A percentile compares a stretch with the other conserved stretches of the same genome.
Conservation (phyloP, 2,113 vertebrate species). For the Mixornis gularis region DNA sequence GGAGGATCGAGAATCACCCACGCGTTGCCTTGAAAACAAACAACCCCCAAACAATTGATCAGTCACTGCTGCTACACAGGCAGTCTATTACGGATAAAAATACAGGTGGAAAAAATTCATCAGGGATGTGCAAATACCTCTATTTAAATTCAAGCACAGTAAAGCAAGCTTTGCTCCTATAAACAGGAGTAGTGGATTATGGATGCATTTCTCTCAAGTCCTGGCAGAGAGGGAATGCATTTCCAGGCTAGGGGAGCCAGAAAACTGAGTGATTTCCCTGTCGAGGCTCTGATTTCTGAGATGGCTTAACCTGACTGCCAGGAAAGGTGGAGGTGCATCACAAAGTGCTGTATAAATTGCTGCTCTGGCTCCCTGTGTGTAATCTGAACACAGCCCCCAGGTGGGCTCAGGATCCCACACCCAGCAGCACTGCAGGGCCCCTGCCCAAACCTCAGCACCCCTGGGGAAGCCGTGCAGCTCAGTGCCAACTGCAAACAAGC, state of each 20-base stretch:
- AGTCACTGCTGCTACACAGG: constrained; percentile 5
- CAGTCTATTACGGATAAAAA: constrained; percentile 34
- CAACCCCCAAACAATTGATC: constrained; percentile 48
- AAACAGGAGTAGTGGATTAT: constrained; percentile 20
- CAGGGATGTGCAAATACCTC: constrained; percentile 38
- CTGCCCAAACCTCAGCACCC: background rate
- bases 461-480: background rate
- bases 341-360: background rate
- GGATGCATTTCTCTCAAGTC: background rate
- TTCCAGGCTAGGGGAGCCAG: background rate
- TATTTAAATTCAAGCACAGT: constrained; percentile 40
- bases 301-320: background rate
- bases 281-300: background rate
- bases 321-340: background rate
- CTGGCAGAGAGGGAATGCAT: background rate
- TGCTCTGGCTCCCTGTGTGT: background rate
- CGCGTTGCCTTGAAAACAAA: constrained; percentile 43
- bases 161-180: constrained; percentile 19
- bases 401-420: background rate
- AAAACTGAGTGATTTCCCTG: background rate
- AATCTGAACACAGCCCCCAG: background rate
- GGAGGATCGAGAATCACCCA: constrained; percentile 8
- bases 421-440: background rate
- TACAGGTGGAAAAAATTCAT: constrained; percentile 43
- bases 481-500: background rate